Base-by-base conservation (phyloP, 2,888 invertebrate species). In the Andrena bicolor region DNA sequence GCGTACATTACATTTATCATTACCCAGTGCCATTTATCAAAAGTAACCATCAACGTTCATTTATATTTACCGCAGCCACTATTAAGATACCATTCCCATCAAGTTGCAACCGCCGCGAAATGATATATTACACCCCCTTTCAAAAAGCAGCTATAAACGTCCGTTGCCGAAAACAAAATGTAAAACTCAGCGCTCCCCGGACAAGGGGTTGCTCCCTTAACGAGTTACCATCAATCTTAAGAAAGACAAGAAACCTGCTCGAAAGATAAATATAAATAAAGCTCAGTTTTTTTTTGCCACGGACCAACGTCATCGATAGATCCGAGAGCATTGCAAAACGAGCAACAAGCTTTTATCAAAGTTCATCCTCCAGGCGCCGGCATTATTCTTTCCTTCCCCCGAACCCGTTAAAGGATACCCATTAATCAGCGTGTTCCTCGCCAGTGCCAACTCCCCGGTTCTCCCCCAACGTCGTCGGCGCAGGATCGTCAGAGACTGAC, bases 401-500 rank as follows among this genome's bases (percentile, higher is more conserved):
- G 28, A 61, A 28, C 70, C 61, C 60, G 66, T 76, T 80, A 79
- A 80, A 75, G 73, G 35, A 78, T 75, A 53, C 28, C 75, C 83
- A 84, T 84, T 84, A 86, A 86, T 86, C 80, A 86, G 64, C 64
- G 53, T 28, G 64, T 72, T 76, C 70, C 65, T 77, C 70, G 66
- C 51, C 58, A 51, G 35, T 48, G 69, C 49, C 60, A 80, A 75
- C 77, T 66, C 66, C 28, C 35, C 60, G 60, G 41, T 28, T 51
- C 84, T 80, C 71, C 76, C 58, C 41, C 32, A 6, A 58, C 28
- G 58, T 73, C 48, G 64, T 26, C 23, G 16, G 16, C 26, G 16
- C 10, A 61, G n/a, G 20, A 49, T 61, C 65, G 51, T 49, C 74
- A 72, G 76, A 82, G 77, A 53, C 3, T 66, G 75, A 64, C 65